Conservation (phyloP, 2,797 vertebrate genomes). For the Dicrostonyx torquatus region DNA sequence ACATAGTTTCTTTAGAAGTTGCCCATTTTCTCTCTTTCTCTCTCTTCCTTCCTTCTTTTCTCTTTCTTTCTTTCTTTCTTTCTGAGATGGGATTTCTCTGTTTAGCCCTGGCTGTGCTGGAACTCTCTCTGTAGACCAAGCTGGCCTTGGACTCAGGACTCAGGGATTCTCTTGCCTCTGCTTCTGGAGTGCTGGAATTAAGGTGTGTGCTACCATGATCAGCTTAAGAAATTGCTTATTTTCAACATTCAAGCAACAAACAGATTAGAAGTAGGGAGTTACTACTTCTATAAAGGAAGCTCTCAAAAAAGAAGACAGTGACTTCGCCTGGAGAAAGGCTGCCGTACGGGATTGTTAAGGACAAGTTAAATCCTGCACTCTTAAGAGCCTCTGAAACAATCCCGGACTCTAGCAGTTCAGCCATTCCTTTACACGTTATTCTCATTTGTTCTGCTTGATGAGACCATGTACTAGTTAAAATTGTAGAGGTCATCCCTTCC, state of each 20-base stretch:
- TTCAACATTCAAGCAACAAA: constrained; percentile 30
- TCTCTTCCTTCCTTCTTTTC: not conserved
- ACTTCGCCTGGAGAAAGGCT: constrained; percentile 17
- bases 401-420: not conserved
- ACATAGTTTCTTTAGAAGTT: constrained; percentile 33
- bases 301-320: constrained; percentile 43
- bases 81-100: not conserved
- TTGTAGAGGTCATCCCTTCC: constrained; percentile 43
- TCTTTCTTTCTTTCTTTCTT: fast-evolving
- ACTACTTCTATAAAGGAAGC: constrained; percentile 19
- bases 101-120: not conserved
- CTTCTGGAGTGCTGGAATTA: not conserved
- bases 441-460: constrained; percentile 33
- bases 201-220: not conserved
- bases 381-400: not conserved
- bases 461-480: constrained; percentile 13
- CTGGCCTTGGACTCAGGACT: not conserved
- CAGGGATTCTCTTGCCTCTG: not conserved
- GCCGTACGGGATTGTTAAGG: not conserved
- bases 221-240: not conserved
- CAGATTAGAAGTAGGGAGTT: constrained; percentile 12
- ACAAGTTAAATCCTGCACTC: not conserved
- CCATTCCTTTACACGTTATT: not conserved
- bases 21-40: not conserved
- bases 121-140: not conserved